These are phyloP conservation scores for Anoplopoma fimbria DNA, from an alignment of 2,113 vertebrate species.

Conservation along the genomic window DNA sequence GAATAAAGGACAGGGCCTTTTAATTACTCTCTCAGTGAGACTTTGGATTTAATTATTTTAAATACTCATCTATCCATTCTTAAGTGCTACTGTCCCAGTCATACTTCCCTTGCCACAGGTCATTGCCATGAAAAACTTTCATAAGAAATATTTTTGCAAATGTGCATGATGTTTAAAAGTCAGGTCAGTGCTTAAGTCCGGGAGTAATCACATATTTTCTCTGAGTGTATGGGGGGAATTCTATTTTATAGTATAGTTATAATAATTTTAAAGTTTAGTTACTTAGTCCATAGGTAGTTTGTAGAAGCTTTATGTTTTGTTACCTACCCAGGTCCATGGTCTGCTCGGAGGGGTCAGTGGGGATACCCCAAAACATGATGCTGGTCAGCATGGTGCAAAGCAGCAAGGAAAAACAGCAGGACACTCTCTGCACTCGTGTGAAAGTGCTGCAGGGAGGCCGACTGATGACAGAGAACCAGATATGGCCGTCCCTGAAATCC, in stretches of 20 bases:
- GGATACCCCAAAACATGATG: slow-evolving; percentile 97
- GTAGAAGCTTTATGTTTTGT: background rate
- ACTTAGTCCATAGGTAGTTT: background rate
- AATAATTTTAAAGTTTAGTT: background rate
- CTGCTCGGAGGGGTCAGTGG: slow-evolving; percentile 93
- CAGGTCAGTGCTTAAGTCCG: background rate
- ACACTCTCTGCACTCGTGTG: slow-evolving; percentile 92
- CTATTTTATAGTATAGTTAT: background rate
- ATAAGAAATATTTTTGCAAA: background rate
- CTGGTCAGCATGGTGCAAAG: slow-evolving; percentile 97
- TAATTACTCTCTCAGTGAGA: background rate
- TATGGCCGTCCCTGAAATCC: slow-evolving; percentile 92
- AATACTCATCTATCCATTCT: background rate
- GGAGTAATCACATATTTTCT: background rate
- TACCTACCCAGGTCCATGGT: slow-evolving; percentile 95
- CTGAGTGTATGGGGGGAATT: background rate
- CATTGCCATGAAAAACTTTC: background rate
- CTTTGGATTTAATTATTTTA: too few species aligned
- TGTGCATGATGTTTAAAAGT: background rate
- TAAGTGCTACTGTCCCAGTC: background rate
- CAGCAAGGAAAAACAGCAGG: slow-evolving; percentile 94
- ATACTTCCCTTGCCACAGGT: background rate
- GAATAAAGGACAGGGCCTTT: background rate
- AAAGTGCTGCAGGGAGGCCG: slow-evolving; percentile 91
- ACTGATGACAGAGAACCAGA: slow-evolving; percentile 94